Evolutionary conservation across 2,888 invertebrate species (phyloP), one percentile per base, ranked within the genome.

Genomic region (Petrolisthes manimaculis): DNA sequence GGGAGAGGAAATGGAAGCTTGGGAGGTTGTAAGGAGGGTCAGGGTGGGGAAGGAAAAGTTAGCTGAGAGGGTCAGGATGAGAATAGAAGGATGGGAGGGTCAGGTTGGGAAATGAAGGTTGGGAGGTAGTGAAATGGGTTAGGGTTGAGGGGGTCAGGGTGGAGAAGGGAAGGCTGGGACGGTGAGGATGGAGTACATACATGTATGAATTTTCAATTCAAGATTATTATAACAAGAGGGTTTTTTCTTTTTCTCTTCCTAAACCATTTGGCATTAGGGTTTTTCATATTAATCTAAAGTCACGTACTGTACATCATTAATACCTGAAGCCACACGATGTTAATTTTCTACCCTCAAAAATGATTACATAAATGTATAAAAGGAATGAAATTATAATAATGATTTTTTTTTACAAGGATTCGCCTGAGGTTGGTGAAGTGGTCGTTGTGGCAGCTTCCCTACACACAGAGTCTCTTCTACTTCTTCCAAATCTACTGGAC

Each of bases 361-460:
- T 1, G 37, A 37, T 37, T 37, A 37, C 37, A 37, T 37, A 37
- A 37, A 37, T 37, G 2, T 37, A 37, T 37, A 2, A 37, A 37
- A 37, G 0, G 37, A 37, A 37, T 37, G 37, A 37, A 37, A 37
- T 0, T 0, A 37, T 37, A 37, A 0, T 37, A 37, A 37, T 37
- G 37, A 37, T 37, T 37, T 37, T 75, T 51, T 77, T 18, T 5
- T 8, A 12, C 12, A 83, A 88, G 88, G 56, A 67, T 79, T 53
- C 88, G 84, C 2, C 61, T 88, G 3, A 79, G 88, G 4, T 3
- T 80, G 12, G 18, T 88, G 5, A 88, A 88, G 67, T 88, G 88
- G 88, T 80, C 84, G 88, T 21, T 88, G 24, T 84, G 88, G 88
- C 88, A 88, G 84, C 56, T 84, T n/a, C 83, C 83, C 4, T 84